phyloP scores from a whole-genome alignment of 2,888 invertebrate species.

The Elmis aenea region DNA sequence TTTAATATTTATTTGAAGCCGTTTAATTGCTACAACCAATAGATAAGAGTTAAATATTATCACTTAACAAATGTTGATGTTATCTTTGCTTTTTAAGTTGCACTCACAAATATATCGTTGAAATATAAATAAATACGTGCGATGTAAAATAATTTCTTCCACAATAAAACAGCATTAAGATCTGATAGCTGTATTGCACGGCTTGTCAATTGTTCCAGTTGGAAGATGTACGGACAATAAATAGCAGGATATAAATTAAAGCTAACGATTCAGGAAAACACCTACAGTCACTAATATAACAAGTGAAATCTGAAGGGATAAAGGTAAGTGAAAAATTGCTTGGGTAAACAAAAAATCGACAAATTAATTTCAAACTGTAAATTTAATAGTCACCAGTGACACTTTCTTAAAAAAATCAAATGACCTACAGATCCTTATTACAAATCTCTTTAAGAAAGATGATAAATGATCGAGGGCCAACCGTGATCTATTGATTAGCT shows the following conservation, averaged over 20 bases:
- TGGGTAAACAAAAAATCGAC: conserved; percentile 5
- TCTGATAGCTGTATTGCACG: conserved; percentile 24
- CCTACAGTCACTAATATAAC: conserved; percentile 23
- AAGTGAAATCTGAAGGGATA: too few relatives aligned
- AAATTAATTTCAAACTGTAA: conserved; percentile 30
- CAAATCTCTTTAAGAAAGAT: conserved; percentile 47
- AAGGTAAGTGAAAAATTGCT: not conserved
- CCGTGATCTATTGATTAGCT: conserved; percentile 51
- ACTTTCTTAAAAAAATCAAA: conserved; percentile 39
- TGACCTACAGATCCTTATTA: conserved; percentile 42
- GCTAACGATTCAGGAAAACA: conserved; percentile 29
- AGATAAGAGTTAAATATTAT: too few relatives aligned
- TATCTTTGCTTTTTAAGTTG: too few relatives aligned
- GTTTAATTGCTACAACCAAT: too few relatives aligned
- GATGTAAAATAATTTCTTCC: conserved; percentile 22
- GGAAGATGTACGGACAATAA: conserved; percentile 31
- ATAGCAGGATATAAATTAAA: conserved; percentile 29
- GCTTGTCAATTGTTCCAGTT: conserved; percentile 30
- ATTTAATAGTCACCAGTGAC: conserved; percentile 36
- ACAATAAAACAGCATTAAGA: conserved; percentile 29
- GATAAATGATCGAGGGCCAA: conserved; percentile 47
- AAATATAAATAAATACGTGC: too few relatives aligned
- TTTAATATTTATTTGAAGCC: too few relatives aligned
- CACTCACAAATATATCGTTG: too few relatives aligned
- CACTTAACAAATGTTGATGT: too few relatives aligned